phyloP scores from a whole-genome alignment of 2,888 invertebrate species.

The Lysandra coridon region DNA sequence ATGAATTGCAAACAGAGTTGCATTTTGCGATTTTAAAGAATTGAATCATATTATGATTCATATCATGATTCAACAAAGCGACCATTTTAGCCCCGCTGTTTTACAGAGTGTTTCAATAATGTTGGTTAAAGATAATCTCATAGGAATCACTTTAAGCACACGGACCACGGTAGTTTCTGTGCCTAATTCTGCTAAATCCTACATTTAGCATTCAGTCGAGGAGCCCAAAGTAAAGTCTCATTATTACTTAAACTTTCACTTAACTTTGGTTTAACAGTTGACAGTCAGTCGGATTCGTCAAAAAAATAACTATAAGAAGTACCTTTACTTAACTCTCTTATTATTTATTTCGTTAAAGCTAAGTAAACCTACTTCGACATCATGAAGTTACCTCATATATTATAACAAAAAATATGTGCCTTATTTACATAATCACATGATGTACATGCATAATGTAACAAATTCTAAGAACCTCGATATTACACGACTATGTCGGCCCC shows the following conservation, averaged over 20 bases:
- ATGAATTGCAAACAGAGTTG: too few species aligned
- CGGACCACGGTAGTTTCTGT: too few species aligned
- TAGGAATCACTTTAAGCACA: too few species aligned
- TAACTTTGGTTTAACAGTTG: not conserved
- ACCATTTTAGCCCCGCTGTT: too few species aligned
- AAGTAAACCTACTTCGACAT: not conserved
- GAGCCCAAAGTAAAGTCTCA: not conserved
- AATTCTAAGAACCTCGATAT: not conserved
- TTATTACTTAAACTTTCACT: not conserved
- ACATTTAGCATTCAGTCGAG: not conserved
- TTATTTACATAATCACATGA: constrained; percentile 17
- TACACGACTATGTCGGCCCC: not conserved
- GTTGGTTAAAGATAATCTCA: too few species aligned
- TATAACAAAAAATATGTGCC: not conserved
- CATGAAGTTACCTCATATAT: not conserved
- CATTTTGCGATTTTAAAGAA: too few species aligned
- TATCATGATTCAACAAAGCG: too few species aligned
- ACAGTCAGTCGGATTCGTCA: not conserved
- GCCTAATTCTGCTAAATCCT: not conserved
- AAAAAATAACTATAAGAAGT: not conserved
- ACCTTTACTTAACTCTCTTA: not conserved
- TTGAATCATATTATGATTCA: too few species aligned
- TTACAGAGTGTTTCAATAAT: too few species aligned
- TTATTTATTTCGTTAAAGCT: not conserved
- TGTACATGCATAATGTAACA: constrained; percentile 13